These are phyloP conservation scores for Poeciliopsis gracilis DNA, from an alignment of 2,797 vertebrate species.

Conservation along the genomic window DNA sequence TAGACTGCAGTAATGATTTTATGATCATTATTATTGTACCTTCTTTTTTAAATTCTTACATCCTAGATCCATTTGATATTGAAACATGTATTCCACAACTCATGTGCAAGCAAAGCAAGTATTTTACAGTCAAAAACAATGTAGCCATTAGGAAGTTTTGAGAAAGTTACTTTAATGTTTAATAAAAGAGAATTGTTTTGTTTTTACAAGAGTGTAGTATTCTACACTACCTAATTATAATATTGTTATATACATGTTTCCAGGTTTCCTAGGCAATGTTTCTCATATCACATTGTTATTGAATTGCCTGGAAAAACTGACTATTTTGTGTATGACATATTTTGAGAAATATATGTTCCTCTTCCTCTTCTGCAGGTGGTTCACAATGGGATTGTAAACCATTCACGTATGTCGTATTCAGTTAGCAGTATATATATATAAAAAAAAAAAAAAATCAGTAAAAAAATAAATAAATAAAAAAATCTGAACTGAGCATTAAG, in stretches of 20 bases:
- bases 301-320: neutral
- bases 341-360: too few relatives aligned
- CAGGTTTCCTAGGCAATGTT: slow-evolving; percentile 30
- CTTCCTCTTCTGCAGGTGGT: too few relatives aligned
- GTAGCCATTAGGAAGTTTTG: neutral
- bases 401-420: too few relatives aligned
- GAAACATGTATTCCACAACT: neutral
- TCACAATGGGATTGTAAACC: too few relatives aligned
- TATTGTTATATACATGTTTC: slow-evolving; percentile 32
- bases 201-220: neutral
- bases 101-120: neutral
- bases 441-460: too few relatives aligned
- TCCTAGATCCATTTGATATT: neutral
- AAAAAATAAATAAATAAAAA: too few relatives aligned
- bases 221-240: slow-evolving; percentile 5
- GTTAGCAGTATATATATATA: too few relatives aligned
- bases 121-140: neutral
- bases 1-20: neutral
- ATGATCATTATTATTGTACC: neutral
- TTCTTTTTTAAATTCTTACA: neutral
- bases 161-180: neutral
- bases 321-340: neutral
- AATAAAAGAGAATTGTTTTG: too few relatives aligned
- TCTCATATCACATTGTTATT: slow-evolving; percentile 42
- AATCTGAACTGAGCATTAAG: too few relatives aligned